A percentile compares a stretch with the other conserved stretches of the same genome.
Evolutionary conservation across 1,140 invertebrate species (phyloP).

Genomic region (Drosophila tani): DNA sequence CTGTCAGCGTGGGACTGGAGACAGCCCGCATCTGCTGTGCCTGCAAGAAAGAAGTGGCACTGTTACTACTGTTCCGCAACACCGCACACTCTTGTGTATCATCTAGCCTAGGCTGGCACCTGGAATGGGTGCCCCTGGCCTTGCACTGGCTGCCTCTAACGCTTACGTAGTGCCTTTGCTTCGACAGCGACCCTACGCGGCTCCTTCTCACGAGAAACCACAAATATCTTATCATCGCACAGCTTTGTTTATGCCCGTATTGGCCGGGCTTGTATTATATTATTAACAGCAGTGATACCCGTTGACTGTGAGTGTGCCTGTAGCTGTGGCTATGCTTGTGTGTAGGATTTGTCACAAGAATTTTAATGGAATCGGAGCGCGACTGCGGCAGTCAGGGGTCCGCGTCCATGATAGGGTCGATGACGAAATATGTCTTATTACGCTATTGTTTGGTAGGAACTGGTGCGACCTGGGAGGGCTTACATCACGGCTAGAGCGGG

Average conservation of each 20-base stretch:
- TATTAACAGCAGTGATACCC: slow-evolving; percentile 23
- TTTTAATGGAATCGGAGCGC: slow-evolving; percentile 13
- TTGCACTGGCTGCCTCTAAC: background rate
- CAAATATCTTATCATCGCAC: slow-evolving; percentile 50
- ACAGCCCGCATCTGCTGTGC: slow-evolving; percentile 79
- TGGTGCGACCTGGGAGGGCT: too few relatives aligned
- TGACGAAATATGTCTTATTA: slow-evolving; percentile 5
- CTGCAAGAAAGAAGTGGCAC: slow-evolving; percentile 42
- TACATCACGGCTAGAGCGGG: background rate
- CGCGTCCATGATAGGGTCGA: background rate
- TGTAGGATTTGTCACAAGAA: slow-evolving; percentile 37
- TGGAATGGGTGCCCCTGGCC: slow-evolving; percentile 1
- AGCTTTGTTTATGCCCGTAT: slow-evolving; percentile 12
- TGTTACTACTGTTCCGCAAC: slow-evolving; percentile 3
- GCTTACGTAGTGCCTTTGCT: slow-evolving; percentile 46
- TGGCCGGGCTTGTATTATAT: slow-evolving; percentile 15
- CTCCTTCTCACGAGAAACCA: slow-evolving; percentile 51
- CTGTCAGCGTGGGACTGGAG: slow-evolving; percentile 77
- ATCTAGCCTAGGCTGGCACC: background rate
- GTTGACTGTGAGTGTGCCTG: slow-evolving; percentile 1
- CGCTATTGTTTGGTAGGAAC: background rate
- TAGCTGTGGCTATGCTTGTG: background rate
- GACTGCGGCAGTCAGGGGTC: background rate
- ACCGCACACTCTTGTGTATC: background rate
- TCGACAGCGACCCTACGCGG: slow-evolving; percentile 13